Conservation (phyloP, 92 coral and sea anemone genomes). For the Bergia puertoricense region DNA sequence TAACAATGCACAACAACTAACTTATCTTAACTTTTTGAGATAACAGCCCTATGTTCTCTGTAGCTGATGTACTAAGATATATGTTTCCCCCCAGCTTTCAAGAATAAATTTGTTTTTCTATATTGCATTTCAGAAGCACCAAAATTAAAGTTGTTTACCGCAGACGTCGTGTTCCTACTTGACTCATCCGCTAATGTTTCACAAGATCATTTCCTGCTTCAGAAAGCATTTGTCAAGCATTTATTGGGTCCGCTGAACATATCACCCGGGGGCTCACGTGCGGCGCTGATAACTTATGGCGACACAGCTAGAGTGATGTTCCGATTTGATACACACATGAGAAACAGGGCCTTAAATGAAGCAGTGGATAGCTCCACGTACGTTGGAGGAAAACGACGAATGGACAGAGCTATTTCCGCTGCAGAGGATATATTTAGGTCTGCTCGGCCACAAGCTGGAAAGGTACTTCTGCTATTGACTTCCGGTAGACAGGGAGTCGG, state of each 20-base stretch:
- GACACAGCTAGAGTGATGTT: conserved; percentile 44
- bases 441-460: conserved; percentile 57
- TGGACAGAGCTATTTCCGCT: conserved; percentile 59
- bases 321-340: conserved; percentile 41
- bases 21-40: too few species aligned
- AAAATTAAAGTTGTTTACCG: conserved; percentile 36
- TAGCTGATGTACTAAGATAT: too few species aligned
- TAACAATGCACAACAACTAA: too few species aligned
- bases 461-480: conserved; percentile 59
- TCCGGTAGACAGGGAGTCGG: conserved; percentile 45
- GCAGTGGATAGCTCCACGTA: conserved; percentile 31
- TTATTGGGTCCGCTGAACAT: conserved; percentile 64
- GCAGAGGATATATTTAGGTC: conserved; percentile 59
- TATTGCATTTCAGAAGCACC: conserved; percentile 48
- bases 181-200: conserved; percentile 73
- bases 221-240: conserved; percentile 62
- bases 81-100: too few species aligned
- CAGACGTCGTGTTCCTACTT: conserved; percentile 69
- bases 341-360: conserved; percentile 12
- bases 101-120: background rate
- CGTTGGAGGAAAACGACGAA: conserved; percentile 56
- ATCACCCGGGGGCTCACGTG: conserved; percentile 60
- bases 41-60: too few species aligned
- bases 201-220: conserved; percentile 44
- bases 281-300: conserved; percentile 57